Evolutionary conservation across 2,888 invertebrate genomes (phyloP).

Genomic region (Yponomeuta sedellus): DNA sequence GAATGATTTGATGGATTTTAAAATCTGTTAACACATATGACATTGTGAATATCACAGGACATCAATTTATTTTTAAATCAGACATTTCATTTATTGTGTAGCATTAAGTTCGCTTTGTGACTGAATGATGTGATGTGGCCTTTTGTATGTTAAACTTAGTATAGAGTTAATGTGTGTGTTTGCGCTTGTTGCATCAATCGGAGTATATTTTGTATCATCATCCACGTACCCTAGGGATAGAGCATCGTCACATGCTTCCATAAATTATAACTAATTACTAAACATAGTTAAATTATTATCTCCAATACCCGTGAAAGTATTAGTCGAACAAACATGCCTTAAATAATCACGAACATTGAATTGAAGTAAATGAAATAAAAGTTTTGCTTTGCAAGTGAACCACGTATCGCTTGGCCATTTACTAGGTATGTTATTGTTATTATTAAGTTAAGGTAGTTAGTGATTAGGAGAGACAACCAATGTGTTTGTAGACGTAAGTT

Average conservation of each 20-base stretch:
- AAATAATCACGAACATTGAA: conserved; percentile 22
- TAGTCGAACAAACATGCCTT: conserved; percentile 58
- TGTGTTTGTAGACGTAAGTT: conserved; percentile 47
- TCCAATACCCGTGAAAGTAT: conserved; percentile 57
- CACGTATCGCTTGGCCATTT: conserved; percentile 49
- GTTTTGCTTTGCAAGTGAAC: conserved; percentile 28
- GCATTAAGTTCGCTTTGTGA: conserved; percentile 68
- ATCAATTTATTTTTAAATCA: conserved; percentile 43
- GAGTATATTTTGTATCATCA: conserved; percentile 41
- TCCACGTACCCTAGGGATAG: conserved; percentile 42
- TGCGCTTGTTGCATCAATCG: conserved; percentile 68
- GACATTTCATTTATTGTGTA: conserved; percentile 49
- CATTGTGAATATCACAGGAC: conserved; percentile 31
- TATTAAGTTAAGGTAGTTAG: not conserved
- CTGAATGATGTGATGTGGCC: conserved; percentile 76
- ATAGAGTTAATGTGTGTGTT: conserved; percentile 56
- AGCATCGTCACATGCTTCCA: conserved; percentile 59
- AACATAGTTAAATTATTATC: conserved; percentile 42
- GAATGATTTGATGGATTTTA: conserved; percentile 40
- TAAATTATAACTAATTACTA: conserved; percentile 45
- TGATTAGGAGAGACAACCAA: conserved; percentile 16
- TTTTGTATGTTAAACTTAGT: conserved; percentile 67
- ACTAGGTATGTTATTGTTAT: conserved; percentile 10
- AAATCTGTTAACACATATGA: conserved; percentile 32
- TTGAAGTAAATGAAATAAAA: conserved; percentile 12